A percentile compares a stretch with the other conserved stretches of the same genome.
These are phyloP conservation scores for Elaphurus davidianus DNA, from an alignment of 2,113 vertebrate genomes.

Conservation along the genomic window DNA sequence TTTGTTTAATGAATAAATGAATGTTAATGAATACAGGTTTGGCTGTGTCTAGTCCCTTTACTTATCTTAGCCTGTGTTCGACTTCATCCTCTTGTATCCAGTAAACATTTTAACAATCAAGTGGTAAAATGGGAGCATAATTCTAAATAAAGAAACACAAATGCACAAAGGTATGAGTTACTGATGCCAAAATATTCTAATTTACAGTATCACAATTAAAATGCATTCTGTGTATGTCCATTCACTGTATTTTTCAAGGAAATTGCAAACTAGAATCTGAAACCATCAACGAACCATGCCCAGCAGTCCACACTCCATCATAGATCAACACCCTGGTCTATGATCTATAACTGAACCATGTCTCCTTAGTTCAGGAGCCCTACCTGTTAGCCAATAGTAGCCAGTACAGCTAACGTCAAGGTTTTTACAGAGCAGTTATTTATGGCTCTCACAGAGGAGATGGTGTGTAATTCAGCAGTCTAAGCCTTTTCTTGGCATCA, in stretches of 20 bases:
- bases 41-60: neutral
- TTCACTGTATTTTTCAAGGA: neutral
- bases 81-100: neutral
- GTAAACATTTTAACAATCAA: neutral
- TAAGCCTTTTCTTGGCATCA: neutral
- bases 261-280: neutral
- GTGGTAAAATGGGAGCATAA: neutral
- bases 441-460: neutral
- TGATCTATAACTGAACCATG: neutral
- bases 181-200: neutral
- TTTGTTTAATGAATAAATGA: neutral
- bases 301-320: too few relatives aligned
- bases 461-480: neutral
- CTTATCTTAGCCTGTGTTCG: neutral
- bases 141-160: neutral
- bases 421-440: neutral
- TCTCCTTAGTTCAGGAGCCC: neutral
- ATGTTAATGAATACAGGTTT: neutral
- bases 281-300: too few relatives aligned
- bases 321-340: neutral
- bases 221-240: neutral
- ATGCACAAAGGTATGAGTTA: neutral
- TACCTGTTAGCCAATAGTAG: neutral
- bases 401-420: neutral
- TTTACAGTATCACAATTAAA: neutral